Base-by-base conservation (phyloP, 2,113 vertebrate species). In the Stercorarius parasiticus region DNA sequence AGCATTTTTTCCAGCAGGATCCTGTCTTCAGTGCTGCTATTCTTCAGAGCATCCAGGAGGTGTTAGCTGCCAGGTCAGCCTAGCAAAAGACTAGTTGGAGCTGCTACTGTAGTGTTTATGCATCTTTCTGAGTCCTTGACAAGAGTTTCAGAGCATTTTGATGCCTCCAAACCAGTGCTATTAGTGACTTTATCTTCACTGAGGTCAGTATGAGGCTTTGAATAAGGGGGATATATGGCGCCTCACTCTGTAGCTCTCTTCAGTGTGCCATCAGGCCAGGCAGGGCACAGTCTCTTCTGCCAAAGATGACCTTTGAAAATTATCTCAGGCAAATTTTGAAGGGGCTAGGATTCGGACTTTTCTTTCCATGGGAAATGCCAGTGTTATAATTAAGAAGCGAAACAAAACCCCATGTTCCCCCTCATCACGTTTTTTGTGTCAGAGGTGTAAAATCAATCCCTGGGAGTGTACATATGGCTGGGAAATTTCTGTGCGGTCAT, bases 371-470 rank as follows among this genome's bases (percentile, higher is more conserved):
- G 15, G 22, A 15, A 92, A 67, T 0, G 0, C 29, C 2, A 1
- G 20, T 56, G 56, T 90, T 93, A 53, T 86, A 82, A 81, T 83
- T 82, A 84, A 67, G 58, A 94, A 93, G 74, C 52, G 64, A 67
- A 91, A 55, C n/a, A 94, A 91, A 79, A 73, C n/a, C 14, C 62
- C 27, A 4, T 26, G 17, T 82, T 93, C 76, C 43, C 42, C 65
- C 42, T 56, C 49, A 26, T 72, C 42, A 18, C 16, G 14, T 40
- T 69, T 81, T 40, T 64, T 86, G 22, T 58, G 47, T 64, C 55
- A 78, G 71, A 67, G 19, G 27, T 79, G 25, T 59, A 86, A 94
- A 92, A 95, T 20, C 43, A 91, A n/a, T 71, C 52, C 69, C 27
- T 93, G 67, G 34, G 94, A 76, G 38, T 18, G 16, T 56, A 49